Conservation (phyloP, 2,888 invertebrate genomes). For the Molorchus minor region DNA sequence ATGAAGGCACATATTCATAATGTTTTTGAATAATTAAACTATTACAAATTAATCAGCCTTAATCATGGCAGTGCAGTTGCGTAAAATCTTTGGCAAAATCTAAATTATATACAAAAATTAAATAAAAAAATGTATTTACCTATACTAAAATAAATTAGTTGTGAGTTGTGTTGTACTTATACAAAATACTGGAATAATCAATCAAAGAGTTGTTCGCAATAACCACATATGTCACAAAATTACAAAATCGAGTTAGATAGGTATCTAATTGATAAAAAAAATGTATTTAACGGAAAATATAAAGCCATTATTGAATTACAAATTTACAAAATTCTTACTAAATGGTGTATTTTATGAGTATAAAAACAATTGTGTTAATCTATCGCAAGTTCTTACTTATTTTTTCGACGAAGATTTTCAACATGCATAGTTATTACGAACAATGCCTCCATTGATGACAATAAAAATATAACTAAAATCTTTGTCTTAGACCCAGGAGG, state of each 20-base stretch:
- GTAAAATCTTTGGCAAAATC: constrained; percentile 15
- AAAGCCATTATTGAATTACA: too few relatives aligned
- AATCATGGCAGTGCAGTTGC: constrained; percentile 11
- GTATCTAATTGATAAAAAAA: not conserved
- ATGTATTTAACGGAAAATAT: not conserved
- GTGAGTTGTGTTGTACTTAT: not conserved
- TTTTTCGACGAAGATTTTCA: not conserved
- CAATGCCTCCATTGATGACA: not conserved
- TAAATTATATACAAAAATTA: constrained; percentile 7
- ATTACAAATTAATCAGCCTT: constrained; percentile 17
- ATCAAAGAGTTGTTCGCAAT: too few relatives aligned
- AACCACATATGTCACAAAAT: too few relatives aligned
- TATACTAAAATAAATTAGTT: constrained; percentile 19
- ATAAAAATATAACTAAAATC: too few relatives aligned
- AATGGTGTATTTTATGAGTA: not conserved
- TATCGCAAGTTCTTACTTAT: too few relatives aligned
- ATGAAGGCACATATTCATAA: constrained; percentile 38
- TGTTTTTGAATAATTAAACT: constrained; percentile 3
- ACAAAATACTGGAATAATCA: constrained; percentile 15
- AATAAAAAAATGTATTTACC: constrained; percentile 6
- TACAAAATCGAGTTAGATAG: not conserved
- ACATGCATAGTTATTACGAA: not conserved
- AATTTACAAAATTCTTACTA: constrained; percentile 7
- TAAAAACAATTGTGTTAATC: too few relatives aligned
- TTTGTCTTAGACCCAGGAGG: not conserved